Evolutionary conservation across 1,140 invertebrate species (phyloP).

Genomic region (Cephus cinctus): DNA sequence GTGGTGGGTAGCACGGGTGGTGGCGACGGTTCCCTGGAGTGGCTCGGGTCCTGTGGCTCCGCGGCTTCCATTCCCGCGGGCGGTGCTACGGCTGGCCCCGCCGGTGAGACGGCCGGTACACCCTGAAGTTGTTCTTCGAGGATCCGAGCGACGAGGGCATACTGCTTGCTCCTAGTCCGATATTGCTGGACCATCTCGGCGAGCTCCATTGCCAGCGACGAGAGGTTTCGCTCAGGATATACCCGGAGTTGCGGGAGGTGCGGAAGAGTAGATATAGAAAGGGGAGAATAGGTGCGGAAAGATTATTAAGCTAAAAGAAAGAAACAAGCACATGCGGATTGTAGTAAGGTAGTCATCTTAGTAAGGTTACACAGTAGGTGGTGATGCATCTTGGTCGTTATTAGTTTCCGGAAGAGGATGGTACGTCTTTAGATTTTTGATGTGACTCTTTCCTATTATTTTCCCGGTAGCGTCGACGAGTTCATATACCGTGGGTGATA

Average conservation of each 20-base stretch:
- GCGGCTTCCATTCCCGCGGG: no score
- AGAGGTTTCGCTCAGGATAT: no score
- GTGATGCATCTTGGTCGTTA: no score
- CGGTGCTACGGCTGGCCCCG: no score
- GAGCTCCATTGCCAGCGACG: neutral
- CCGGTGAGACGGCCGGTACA: neutral
- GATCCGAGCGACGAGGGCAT: neutral
- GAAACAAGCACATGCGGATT: no score
- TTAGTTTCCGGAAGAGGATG: no score
- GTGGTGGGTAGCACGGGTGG: neutral
- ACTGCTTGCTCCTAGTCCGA: neutral
- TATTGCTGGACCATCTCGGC: neutral
- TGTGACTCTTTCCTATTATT: constrained; percentile 3
- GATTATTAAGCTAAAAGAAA: no score
- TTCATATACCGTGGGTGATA: constrained; percentile 26
- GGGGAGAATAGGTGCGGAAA: neutral
- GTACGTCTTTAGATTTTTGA: constrained; percentile 13
- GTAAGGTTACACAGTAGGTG: no score
- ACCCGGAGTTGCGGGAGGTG: neutral
- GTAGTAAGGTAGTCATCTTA: no score
- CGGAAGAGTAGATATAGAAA: neutral
- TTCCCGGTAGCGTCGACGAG: constrained; percentile 8
- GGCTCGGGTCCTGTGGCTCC: neutral
- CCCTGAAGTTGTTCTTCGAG: neutral
- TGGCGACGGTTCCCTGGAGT: neutral